Evolutionary conservation across 2,113 vertebrate genomes (phyloP).

Genomic region (Alligator sinensis): DNA sequence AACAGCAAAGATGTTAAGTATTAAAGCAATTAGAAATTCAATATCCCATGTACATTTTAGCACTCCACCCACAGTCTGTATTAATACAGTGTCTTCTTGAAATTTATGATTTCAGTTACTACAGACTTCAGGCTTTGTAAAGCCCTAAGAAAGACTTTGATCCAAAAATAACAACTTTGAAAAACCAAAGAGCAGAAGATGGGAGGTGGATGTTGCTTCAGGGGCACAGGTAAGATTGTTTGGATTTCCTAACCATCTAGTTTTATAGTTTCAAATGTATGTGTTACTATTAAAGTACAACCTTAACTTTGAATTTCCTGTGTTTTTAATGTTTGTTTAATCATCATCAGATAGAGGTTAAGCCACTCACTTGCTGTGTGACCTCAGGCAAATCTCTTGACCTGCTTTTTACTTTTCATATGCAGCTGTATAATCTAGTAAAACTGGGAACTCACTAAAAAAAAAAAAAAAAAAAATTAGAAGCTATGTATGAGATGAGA

Average conservation of each 20-base stretch:
- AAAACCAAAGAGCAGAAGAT: constrained; percentile 9
- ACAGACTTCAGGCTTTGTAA: background rate
- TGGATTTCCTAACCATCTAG: rapidly evolving
- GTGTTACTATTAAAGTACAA: background rate
- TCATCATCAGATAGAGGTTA: constrained; percentile 20
- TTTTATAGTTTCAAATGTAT: background rate
- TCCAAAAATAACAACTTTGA: constrained; percentile 13
- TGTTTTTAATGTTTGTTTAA: constrained; percentile 34
- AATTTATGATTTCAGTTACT: background rate
- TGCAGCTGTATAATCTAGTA: constrained; percentile 37
- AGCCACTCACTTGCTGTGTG: constrained; percentile 35
- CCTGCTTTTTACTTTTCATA: constrained; percentile 55
- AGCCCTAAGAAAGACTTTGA: background rate
- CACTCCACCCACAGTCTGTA: background rate
- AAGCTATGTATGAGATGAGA: background rate
- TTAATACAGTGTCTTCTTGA: background rate
- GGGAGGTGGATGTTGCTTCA: background rate
- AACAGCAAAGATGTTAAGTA: background rate
- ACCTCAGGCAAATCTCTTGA: constrained; percentile 50
- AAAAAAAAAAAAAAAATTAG: background rate
- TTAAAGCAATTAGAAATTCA: background rate
- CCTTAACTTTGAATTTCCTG: background rate
- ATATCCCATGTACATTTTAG: background rate
- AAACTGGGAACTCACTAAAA: constrained; percentile 5
- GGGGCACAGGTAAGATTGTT: background rate